phyloP scores from a whole-genome alignment of 2,797 vertebrate species.

The Aulostomus chinensis region DNA sequence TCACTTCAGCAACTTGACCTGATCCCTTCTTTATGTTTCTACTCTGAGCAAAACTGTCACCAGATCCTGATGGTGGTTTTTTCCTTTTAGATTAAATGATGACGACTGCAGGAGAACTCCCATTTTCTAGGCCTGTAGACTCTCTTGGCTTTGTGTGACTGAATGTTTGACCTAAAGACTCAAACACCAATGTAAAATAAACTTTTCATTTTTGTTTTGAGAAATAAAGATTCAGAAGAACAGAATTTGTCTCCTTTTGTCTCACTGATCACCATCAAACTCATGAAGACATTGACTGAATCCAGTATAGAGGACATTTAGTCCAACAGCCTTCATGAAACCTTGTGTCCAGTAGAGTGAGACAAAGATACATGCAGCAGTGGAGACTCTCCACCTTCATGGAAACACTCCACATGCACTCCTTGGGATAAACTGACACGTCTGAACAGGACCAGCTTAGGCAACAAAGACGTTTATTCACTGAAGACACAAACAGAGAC shows the following conservation, averaged over 20 bases:
- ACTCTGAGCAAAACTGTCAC: no score
- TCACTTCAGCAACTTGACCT: background rate
- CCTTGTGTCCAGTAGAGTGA: constrained; percentile 42
- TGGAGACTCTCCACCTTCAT: background rate
- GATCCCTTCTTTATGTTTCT: accelerated
- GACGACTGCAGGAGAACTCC: background rate
- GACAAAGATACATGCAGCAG: constrained; percentile 22
- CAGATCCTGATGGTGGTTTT: background rate
- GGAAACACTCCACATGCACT: background rate
- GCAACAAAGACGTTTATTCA: background rate
- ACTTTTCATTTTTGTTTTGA: no score
- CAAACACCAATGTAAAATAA: no score
- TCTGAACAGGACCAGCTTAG: constrained; percentile 1
- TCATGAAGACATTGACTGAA: no score
- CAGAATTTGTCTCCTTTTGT: no score
- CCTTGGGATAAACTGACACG: constrained; percentile 3
- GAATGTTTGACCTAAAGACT: no score
- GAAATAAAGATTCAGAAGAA: no score
- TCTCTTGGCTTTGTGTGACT: no score
- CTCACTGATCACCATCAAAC: no score
- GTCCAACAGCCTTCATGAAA: no score
- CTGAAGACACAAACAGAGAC: background rate
- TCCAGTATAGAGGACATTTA: no score
- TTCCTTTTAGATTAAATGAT: constrained; percentile 51
- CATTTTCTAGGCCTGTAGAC: no score